These are phyloP conservation scores for Heliothis peltigera DNA, from an alignment of 2,888 invertebrate species.

Conservation along the genomic window DNA sequence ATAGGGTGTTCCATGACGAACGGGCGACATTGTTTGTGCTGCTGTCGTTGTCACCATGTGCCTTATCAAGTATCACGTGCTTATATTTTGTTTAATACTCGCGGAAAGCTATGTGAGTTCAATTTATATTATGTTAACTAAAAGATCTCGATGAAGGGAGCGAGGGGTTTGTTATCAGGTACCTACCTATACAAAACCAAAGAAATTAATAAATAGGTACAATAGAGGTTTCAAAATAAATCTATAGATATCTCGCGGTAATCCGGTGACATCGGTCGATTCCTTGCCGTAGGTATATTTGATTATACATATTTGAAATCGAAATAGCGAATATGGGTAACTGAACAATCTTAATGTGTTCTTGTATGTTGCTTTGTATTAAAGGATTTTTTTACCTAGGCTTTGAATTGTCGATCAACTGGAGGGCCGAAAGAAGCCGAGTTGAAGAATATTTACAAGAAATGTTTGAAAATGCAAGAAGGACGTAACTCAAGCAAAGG, in stretches of 20 bases:
- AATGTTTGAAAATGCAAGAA: conserved; percentile 87
- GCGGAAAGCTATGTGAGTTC: conserved; percentile 73
- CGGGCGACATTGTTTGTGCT: conserved; percentile 63
- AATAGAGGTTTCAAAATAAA: no score
- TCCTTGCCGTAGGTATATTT: no score
- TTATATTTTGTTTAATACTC: conserved; percentile 69
- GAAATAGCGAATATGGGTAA: no score
- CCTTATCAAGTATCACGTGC: conserved; percentile 64
- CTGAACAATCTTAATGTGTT: no score
- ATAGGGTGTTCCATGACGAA: conserved; percentile 56
- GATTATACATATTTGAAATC: no score
- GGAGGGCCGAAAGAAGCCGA: conserved; percentile 90
- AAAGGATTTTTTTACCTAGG: conserved; percentile 67
- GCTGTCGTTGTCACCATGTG: conserved; percentile 70
- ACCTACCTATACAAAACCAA: no score
- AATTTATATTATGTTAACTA: not conserved
- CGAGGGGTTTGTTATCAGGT: no score
- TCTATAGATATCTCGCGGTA: no score
- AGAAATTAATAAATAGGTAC: no score
- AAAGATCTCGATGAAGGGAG: no score
- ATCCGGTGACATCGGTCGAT: no score
- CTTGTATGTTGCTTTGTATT: no score
- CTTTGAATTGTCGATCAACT: conserved; percentile 90
- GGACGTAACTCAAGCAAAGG: conserved; percentile 71
- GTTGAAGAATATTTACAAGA: conserved; percentile 89